Evolutionary conservation across 1,140 invertebrate genomes (phyloP).

Genomic region (Dreissena polymorpha): DNA sequence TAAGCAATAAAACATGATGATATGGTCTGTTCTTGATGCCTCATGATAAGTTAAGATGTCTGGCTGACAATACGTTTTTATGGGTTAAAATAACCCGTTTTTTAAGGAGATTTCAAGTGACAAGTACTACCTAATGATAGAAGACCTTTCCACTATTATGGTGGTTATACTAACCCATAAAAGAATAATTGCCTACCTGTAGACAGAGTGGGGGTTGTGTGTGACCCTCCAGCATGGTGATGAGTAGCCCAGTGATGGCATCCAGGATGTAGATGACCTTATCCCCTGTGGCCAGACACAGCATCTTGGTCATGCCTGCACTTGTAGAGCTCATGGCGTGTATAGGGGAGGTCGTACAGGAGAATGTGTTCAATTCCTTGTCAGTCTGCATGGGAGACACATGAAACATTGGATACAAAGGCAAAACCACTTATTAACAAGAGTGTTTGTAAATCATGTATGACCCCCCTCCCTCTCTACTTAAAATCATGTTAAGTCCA

Average conservation of each 20-base stretch:
- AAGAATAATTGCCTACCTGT: slow-evolving; percentile 16
- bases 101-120: neutral
- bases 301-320: slow-evolving; percentile 55
- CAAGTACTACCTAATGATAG: neutral
- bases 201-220: slow-evolving; percentile 43
- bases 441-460: too few species aligned
- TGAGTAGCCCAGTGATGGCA: slow-evolving; percentile 46
- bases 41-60: neutral
- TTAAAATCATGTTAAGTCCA: too few species aligned
- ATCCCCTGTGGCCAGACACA: slow-evolving; percentile 46
- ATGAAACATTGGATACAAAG: too few species aligned
- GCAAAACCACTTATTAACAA: too few species aligned
- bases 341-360: slow-evolving; percentile 25
- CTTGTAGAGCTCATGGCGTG: slow-evolving; percentile 32
- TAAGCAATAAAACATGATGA: neutral
- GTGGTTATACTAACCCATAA: neutral
- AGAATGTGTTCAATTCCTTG: slow-evolving; percentile 50
- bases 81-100: neutral
- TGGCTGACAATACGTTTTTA: neutral
- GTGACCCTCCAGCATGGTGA: slow-evolving; percentile 54
- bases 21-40: neutral
- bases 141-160: neutral
- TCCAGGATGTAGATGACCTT: slow-evolving; percentile 48
- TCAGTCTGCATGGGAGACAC: slow-evolving; percentile 23
- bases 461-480: too few species aligned